Conservation (phyloP, 2,797 vertebrate species). For the Dallia pectoralis region DNA sequence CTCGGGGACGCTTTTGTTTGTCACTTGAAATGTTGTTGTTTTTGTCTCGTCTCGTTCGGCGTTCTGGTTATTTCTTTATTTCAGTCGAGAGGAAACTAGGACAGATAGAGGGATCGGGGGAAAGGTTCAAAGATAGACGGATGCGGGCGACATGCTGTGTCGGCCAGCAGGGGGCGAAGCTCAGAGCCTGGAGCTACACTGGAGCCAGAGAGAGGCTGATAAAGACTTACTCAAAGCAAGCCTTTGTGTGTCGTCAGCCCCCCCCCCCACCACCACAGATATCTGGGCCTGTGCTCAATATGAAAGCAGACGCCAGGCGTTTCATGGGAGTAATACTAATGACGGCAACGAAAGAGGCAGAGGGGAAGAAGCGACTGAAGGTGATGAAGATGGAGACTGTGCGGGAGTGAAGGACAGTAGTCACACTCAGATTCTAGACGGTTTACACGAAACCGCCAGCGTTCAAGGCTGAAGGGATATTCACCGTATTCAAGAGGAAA, state of each 20-base stretch:
- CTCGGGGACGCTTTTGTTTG: slow-evolving; percentile 12
- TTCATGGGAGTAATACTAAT: slow-evolving; percentile 40
- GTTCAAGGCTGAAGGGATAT: not conserved
- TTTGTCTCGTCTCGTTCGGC: slow-evolving; percentile 3
- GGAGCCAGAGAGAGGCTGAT: slow-evolving; percentile 53
- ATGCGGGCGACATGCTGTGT: slow-evolving; percentile 47
- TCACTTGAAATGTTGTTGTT: not conserved
- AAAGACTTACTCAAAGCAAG: slow-evolving; percentile 54
- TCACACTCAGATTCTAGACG: not conserved
- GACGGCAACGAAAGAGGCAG: slow-evolving; percentile 32
- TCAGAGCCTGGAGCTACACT: slow-evolving; percentile 54
- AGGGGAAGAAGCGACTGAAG: slow-evolving; percentile 1
- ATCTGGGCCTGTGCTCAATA: slow-evolving; percentile 30
- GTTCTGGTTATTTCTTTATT: slow-evolving; percentile 13
- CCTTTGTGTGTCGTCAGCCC: too few relatives aligned
- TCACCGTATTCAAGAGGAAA: not conserved
- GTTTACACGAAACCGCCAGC: not conserved
- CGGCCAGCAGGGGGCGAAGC: slow-evolving; percentile 48
- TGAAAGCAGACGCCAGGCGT: slow-evolving; percentile 16
- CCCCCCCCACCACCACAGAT: slow-evolving; percentile 41
- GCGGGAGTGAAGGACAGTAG: not conserved
- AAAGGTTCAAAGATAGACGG: slow-evolving; percentile 46
- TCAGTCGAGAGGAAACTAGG: slow-evolving; percentile 2
- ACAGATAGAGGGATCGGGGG: not conserved
- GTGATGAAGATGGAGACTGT: not conserved